Conservation (phyloP, 2,113 vertebrate genomes). For the Xiphophorus hellerii region DNA sequence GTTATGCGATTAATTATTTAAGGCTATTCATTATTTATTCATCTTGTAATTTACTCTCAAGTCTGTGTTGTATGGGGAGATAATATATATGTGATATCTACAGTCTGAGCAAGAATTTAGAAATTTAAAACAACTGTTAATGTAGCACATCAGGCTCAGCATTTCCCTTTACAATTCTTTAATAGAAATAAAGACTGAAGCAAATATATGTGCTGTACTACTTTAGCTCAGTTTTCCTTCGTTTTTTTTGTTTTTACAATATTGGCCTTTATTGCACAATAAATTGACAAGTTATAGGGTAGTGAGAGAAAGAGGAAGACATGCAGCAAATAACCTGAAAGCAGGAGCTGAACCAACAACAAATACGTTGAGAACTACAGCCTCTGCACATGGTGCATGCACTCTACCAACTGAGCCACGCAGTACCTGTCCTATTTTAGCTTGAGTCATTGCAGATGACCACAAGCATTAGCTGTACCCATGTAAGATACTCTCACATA, state of each 20-base stretch:
- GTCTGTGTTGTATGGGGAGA: neutral
- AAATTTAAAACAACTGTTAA: neutral
- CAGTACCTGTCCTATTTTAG: neutral
- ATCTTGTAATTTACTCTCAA: neutral
- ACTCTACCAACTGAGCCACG: too few relatives aligned
- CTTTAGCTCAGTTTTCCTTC: neutral
- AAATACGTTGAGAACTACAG: too few relatives aligned
- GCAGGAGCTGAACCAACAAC: too few relatives aligned
- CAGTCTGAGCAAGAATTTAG: neutral
- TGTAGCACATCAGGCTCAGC: neutral
- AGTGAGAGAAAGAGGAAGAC: too few relatives aligned
- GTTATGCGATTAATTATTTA: neutral
- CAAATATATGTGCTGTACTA: neutral
- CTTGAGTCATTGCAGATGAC: neutral
- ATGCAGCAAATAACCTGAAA: too few relatives aligned
- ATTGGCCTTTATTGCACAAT: too few relatives aligned
- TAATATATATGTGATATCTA: neutral
- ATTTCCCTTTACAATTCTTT: neutral
- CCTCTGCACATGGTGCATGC: too few relatives aligned
- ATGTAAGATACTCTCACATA: neutral
- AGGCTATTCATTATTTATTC: neutral
- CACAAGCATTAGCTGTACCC: neutral
- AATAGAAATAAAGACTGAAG: neutral
- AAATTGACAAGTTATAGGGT: too few relatives aligned
- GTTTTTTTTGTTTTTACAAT: too few relatives aligned